phyloP scores from a whole-genome alignment of 2,797 vertebrate genomes.

The Silurus lanzhouensis region DNA sequence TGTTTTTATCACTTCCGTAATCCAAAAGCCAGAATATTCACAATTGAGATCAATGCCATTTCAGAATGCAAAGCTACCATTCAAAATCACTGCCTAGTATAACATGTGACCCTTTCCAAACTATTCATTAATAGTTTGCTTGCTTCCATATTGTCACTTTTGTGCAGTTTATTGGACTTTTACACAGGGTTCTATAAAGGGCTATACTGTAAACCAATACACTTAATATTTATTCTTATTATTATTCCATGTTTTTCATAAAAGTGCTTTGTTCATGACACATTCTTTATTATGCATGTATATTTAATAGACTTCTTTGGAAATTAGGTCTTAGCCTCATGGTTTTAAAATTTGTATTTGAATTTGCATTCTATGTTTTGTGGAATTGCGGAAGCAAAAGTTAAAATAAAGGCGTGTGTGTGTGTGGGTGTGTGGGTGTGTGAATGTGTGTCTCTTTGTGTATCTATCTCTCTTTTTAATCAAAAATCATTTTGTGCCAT shows the following conservation, averaged over 20 bases:
- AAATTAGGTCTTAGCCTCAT: slow-evolving; percentile 1
- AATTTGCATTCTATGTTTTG: slow-evolving; percentile 34
- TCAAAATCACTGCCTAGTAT: slow-evolving; percentile 11
- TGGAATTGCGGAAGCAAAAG: slow-evolving; percentile 10
- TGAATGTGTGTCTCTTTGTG: neutral
- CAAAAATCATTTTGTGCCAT: neutral
- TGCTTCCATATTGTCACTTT: neutral
- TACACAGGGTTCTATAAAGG: neutral
- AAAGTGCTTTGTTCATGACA: neutral
- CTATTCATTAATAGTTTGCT: neutral
- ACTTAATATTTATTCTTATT: neutral
- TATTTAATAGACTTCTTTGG: slow-evolving; percentile 10
- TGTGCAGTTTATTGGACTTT: neutral
- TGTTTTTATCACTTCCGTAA: slow-evolving; percentile 32
- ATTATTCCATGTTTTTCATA: neutral
- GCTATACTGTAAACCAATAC: neutral
- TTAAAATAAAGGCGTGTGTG: neutral
- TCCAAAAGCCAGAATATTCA: slow-evolving; percentile 12
- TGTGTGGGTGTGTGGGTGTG: no score
- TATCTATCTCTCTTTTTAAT: neutral
- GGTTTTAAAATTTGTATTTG: slow-evolving; percentile 33
- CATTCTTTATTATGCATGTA: neutral
- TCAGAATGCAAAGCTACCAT: neutral
- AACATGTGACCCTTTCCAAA: neutral
- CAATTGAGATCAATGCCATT: neutral